A percentile compares a stretch with the other conserved stretches of the same genome.
Conservation (phyloP, 2,888 invertebrate species). For the Therioaphis trifolii region DNA sequence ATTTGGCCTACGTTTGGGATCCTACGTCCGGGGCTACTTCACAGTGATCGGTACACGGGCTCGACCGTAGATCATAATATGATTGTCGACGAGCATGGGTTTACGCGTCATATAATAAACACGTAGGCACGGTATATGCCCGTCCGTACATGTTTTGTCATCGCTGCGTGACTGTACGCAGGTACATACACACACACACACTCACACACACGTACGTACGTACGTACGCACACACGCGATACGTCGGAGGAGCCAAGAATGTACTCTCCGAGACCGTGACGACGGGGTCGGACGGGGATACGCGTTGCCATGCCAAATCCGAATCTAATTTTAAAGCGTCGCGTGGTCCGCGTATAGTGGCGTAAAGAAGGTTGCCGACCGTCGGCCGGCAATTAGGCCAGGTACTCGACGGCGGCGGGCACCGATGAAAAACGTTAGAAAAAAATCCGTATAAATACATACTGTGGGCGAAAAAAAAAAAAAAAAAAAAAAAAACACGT, state of each 20-base stretch:
- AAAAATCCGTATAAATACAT: no score
- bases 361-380: slow-evolving; percentile 33
- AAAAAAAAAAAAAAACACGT: neutral
- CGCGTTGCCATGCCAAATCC: slow-evolving; percentile 46
- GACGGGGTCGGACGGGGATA: neutral
- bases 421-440: slow-evolving; percentile 20
- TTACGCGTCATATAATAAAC: no score
- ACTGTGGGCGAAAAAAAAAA: neutral
- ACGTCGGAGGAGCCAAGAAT: neutral
- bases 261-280: neutral
- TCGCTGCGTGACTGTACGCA: no score
- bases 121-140: no score
- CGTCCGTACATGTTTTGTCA: no score
- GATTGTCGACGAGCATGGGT: no score
- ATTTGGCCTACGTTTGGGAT: no score
- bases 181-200: no score
- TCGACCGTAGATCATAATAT: no score
- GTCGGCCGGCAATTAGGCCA: slow-evolving; percentile 45
- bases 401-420: neutral
- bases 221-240: neutral
- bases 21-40: no score
- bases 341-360: neutral
- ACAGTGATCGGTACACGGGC: no score
- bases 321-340: slow-evolving; percentile 58
- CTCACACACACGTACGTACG: no score